These are phyloP conservation scores for Castor canadensis DNA, from an alignment of 2,113 vertebrate genomes.

Conservation along the genomic window DNA sequence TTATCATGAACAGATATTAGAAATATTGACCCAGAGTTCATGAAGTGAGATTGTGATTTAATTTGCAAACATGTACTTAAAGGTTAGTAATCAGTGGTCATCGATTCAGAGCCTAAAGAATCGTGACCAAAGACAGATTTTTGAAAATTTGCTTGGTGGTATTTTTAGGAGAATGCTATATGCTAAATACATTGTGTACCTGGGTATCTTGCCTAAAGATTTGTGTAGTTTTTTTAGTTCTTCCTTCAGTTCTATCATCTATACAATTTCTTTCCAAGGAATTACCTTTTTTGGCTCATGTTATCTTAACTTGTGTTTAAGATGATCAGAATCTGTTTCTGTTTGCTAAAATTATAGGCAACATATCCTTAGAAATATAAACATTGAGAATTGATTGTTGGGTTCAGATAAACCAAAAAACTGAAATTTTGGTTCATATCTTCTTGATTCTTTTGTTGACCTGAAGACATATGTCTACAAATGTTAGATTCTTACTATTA, in stretches of 20 bases:
- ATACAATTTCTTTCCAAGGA: background rate
- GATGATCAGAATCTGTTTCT: background rate
- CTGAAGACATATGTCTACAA: background rate
- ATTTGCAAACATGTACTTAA: background rate
- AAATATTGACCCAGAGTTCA: background rate
- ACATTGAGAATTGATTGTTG: constrained; percentile 6
- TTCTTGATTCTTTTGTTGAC: background rate
- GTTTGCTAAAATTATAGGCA: background rate
- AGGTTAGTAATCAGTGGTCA: background rate
- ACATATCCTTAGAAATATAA: too few species aligned
- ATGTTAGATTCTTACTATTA: background rate
- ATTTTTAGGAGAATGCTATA: background rate
- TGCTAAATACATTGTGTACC: background rate
- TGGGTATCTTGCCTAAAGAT: background rate
- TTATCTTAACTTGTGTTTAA: background rate
- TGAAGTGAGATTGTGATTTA: background rate
- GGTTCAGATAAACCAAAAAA: background rate
- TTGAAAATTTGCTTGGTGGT: background rate
- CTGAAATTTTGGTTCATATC: background rate
- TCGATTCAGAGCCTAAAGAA: background rate
- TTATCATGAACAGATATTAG: background rate
- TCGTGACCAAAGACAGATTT: background rate
- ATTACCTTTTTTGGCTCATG: background rate
- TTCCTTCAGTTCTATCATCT: background rate
- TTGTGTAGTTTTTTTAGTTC: background rate